phyloP scores from a whole-genome alignment of 2,797 vertebrate genomes.

The Allobates femoralis region DNA sequence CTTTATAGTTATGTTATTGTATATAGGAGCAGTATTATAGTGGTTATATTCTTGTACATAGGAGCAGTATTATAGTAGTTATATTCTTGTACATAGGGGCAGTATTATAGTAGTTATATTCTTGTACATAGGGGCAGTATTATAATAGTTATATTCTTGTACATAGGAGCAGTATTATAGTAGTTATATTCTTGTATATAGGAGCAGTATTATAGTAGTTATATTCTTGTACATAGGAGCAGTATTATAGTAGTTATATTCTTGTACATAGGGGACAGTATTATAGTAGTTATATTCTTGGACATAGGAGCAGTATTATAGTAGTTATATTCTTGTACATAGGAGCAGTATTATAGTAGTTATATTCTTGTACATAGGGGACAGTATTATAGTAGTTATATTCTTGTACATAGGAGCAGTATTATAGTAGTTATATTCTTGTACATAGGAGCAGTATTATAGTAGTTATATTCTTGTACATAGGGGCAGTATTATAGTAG shows the following conservation, averaged over 20 bases:
- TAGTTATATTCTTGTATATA: slow-evolving; percentile 2
- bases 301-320: neutral
- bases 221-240: neutral
- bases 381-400: too few relatives aligned
- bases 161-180: neutral
- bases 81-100: too few relatives aligned
- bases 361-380: slow-evolving; percentile 5
- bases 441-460: neutral
- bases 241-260: slow-evolving; percentile 6
- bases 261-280: too few relatives aligned
- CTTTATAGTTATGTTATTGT: neutral
- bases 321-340: slow-evolving; percentile 5
- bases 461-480: too few relatives aligned
- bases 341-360: neutral
- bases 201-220: slow-evolving; percentile 9
- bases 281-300: slow-evolving; percentile 5
- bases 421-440: too few relatives aligned
- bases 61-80: neutral
- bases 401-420: too few relatives aligned
- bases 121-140: too few relatives aligned
- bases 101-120: too few relatives aligned
- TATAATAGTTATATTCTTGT: too few relatives aligned
- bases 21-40: neutral
- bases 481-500: too few relatives aligned
- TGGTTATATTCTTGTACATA: neutral